phyloP scores from a whole-genome alignment of 2,797 vertebrate species.

The Aselliscus stoliczkanus region DNA sequence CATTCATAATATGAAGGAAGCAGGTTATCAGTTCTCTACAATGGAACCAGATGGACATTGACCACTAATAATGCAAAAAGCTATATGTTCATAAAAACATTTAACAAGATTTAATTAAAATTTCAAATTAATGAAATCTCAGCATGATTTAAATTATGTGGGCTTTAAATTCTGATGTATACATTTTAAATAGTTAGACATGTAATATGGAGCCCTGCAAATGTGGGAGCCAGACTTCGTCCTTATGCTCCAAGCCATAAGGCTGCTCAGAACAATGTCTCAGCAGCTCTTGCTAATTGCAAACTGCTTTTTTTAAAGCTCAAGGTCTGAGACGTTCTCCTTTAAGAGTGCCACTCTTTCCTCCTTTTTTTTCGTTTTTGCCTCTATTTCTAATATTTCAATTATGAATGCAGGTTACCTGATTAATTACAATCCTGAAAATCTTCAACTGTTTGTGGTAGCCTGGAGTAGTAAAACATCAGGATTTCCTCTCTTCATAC shows the following conservation, averaged over 20 bases:
- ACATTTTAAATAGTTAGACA: background rate
- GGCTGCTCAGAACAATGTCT: background rate
- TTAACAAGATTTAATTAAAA: background rate
- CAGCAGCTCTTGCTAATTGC: background rate
- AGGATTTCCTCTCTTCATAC: background rate
- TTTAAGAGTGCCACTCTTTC: background rate
- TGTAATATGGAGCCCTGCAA: background rate
- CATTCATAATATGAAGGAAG: background rate
- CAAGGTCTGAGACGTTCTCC: background rate
- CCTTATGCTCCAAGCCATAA: background rate
- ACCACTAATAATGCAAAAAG: background rate
- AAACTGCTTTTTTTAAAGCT: constrained; percentile 7
- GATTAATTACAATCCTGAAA: background rate
- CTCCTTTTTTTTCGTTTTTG: background rate
- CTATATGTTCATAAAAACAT: background rate
- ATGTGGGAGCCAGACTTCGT: background rate
- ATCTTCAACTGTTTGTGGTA: background rate
- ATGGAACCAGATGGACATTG: background rate
- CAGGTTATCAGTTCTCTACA: background rate
- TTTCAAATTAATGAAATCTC: background rate
- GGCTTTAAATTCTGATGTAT: background rate
- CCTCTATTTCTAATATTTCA: background rate
- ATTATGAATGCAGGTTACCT: background rate
- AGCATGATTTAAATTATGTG: background rate
- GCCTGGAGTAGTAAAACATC: background rate